These are phyloP conservation scores for Ornithoptera alexandrae DNA, from an alignment of 2,888 invertebrate genomes.

Conservation along the genomic window DNA sequence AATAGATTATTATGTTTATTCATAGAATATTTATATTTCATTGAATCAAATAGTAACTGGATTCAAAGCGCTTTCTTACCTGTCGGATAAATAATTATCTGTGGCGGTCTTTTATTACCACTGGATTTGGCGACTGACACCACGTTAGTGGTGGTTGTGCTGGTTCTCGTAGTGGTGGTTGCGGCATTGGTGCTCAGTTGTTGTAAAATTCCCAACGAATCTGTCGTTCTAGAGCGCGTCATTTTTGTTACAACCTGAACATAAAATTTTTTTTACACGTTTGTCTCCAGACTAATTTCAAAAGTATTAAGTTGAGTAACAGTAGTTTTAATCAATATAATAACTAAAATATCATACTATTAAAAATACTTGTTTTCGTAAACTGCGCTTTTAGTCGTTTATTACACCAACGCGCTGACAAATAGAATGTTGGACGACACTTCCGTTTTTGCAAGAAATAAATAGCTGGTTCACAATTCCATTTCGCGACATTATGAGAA, in stretches of 20 bases:
- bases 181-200: slow-evolving; percentile 45
- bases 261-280: neutral
- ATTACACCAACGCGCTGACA: neutral
- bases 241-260: slow-evolving; percentile 39
- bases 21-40: too few species aligned
- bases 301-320: neutral
- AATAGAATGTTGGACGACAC: neutral
- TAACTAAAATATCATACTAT: neutral
- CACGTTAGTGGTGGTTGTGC: slow-evolving; percentile 46
- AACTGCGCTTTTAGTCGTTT: neutral
- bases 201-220: slow-evolving; percentile 52
- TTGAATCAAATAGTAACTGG: neutral
- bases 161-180: slow-evolving; percentile 44
- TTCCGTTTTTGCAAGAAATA: neutral
- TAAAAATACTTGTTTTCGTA: too few species aligned
- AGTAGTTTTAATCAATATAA: neutral
- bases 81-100: slow-evolving; percentile 85
- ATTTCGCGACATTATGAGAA: neutral
- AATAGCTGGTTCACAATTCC: neutral
- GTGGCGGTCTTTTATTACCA: slow-evolving; percentile 84
- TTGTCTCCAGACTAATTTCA: neutral
- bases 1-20: too few species aligned
- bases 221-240: slow-evolving; percentile 53
- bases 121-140: slow-evolving; percentile 54
- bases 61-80: slow-evolving; percentile 64